Percentiles rank a stretch among this genome's conserved stretches.
Conservation (phyloP, 2,113 vertebrate species). For the Notarius quadriscutis region DNA sequence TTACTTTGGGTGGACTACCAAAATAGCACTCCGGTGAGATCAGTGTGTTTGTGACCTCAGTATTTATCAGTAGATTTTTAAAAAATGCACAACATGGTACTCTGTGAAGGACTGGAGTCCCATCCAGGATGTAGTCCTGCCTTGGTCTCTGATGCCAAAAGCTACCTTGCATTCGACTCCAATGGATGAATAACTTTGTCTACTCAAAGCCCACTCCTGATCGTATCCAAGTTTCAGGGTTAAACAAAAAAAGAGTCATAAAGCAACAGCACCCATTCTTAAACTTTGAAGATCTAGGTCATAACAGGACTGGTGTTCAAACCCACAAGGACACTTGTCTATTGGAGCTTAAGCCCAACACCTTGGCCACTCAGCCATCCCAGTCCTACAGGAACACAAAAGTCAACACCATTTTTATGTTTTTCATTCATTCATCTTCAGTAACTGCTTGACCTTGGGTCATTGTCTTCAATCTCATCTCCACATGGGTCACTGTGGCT, state of each 20-base stretch:
- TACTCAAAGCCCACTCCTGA: neutral
- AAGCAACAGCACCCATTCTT: neutral
- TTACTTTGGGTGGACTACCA: neutral
- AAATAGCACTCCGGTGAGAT: conserved; percentile 11
- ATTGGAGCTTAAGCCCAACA: no score
- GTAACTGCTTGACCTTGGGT: no score
- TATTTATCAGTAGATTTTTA: neutral
- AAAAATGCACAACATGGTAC: neutral
- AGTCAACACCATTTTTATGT: no score
- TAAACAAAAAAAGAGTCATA: neutral
- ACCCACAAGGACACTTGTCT: no score
- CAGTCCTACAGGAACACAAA: fast-evolving
- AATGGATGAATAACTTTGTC: neutral
- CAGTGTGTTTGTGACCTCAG: neutral
- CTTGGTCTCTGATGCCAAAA: neutral
- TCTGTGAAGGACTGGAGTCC: neutral
- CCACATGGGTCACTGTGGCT: neutral
- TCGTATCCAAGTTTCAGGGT: neutral
- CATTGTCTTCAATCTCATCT: neutral
- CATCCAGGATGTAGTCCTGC: neutral
- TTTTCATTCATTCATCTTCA: no score
- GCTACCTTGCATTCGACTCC: neutral
- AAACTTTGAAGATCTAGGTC: no score
- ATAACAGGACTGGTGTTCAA: no score
- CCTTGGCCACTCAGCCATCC: no score